Evolutionary conservation across 2,888 invertebrate species (phyloP), one percentile per base, ranked within the genome.

Genomic region (Bellardia bayeri): DNA sequence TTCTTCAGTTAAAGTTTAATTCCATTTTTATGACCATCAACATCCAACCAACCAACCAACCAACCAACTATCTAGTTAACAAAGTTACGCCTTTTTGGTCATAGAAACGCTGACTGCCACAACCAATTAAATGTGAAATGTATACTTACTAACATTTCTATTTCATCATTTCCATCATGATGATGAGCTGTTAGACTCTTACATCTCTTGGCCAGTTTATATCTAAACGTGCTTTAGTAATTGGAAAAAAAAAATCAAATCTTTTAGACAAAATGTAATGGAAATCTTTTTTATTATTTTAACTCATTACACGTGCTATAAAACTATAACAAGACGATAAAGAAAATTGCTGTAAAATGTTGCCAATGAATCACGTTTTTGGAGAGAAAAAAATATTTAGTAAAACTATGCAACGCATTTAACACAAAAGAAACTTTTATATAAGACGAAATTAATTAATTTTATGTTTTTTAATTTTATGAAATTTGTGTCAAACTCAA

Each of bases 221-320:
- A 30, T 74, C 45, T 40, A 51, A 87, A 78, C 76, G 58, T 87
- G 87, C 58, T 81, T 33, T 16, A 51, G 80, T 76, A 84, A 87
- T 87, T 87, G 76, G 76, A 76, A 45, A 9, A 45, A 45, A 45
- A 9, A 45, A 3, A 71, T 66, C 61, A 74, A 82, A 56, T 42
- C 49, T 68, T 66, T 13, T n/a, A 69, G n/a, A 63, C 40, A 42
- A 58, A 78, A 56, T 66, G 42, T 63, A 74, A 74, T 79, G 42
- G 68, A 79, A 83, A 61, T 14, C 23, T 79, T 74, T 78, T 78
- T 79, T 33, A 56, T 75, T 58, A 40, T n/a, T n/a, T 69, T 23
- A 54, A 74, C 37, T 79, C 61, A 37, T 69, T 69, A 56, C 82
- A 74, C 74, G 74, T 82, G 74, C 74, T 66, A 74, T 14, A 9